Conservation (phyloP, 2,113 vertebrate species). For the Python bivittatus region DNA sequence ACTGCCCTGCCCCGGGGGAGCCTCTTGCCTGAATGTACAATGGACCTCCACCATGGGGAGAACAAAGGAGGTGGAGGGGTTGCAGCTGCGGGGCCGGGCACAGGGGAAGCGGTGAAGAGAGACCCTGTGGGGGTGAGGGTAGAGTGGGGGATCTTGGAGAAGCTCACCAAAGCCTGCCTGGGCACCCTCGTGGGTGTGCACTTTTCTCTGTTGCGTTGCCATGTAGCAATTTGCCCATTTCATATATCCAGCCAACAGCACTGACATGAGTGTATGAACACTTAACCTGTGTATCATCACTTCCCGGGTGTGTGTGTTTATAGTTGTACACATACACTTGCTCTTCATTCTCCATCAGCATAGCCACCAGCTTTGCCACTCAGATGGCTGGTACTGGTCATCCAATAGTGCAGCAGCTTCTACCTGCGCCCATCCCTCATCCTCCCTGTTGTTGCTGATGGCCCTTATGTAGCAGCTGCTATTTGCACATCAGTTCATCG, state of each 20-base stretch:
- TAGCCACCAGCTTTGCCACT: background rate
- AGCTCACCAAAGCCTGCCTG: conserved; percentile 33
- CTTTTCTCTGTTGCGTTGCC: conserved; percentile 26
- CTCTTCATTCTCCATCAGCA: background rate
- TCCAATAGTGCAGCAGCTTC: background rate
- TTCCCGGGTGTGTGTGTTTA: background rate
- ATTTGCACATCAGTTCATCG: conserved; percentile 3
- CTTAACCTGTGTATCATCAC: background rate
- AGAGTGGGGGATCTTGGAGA: conserved; percentile 19
- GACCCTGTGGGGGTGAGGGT: conserved; percentile 18
- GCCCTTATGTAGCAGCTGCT: background rate
- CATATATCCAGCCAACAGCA: background rate
- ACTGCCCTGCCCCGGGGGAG: conserved; percentile 29
- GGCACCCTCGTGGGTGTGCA: conserved; percentile 15
- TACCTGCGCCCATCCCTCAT: background rate
- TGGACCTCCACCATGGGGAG: conserved; percentile 29
- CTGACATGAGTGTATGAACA: background rate
- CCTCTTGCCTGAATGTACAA: conserved; percentile 27
- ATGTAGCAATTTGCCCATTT: conserved; percentile 16
- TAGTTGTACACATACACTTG: background rate
- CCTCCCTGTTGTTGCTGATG: background rate
- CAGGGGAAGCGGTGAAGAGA: conserved; percentile 12
- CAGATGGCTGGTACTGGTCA: background rate
- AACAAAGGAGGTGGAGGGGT: conserved; percentile 41
- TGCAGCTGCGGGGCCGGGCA: conserved; percentile 28